Conservation (phyloP, 2,113 vertebrate species). For the Melanerpes aurifrons region DNA sequence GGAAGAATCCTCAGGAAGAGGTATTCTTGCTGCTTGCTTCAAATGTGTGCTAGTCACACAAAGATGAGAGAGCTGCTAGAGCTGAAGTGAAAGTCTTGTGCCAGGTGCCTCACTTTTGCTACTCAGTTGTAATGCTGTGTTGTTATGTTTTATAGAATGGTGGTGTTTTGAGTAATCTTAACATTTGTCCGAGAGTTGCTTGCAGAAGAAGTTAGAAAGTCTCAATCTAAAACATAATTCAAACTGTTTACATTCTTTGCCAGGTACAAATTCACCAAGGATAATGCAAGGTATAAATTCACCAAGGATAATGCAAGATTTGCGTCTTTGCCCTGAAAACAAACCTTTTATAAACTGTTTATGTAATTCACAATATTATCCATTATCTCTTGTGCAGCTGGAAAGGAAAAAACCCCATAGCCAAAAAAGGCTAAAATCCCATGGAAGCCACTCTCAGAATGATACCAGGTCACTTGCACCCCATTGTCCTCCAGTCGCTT, state of each 20-base stretch:
- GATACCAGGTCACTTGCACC: constrained; percentile 80
- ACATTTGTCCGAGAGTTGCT: background rate
- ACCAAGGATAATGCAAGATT: background rate
- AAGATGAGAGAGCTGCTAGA: background rate
- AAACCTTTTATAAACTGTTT: constrained; percentile 60
- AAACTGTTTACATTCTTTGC: background rate
- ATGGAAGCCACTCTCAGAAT: constrained; percentile 82
- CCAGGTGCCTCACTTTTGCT: background rate
- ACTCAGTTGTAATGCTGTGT: fast-evolving
- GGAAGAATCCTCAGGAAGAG: background rate
- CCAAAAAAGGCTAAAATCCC: constrained; percentile 78
- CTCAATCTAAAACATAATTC: background rate
- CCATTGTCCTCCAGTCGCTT: constrained; percentile 83
- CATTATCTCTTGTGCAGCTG: constrained; percentile 68
- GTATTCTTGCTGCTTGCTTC: background rate
- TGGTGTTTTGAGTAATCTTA: background rate
- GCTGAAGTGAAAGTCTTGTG: background rate
- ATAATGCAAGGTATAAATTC: background rate
- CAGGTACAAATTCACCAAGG: background rate
- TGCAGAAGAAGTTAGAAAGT: background rate
- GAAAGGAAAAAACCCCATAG: constrained; percentile 67
- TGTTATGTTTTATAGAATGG: background rate
- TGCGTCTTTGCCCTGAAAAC: background rate
- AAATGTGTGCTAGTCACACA: background rate
- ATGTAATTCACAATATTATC: constrained; percentile 74